These are phyloP conservation scores for Vollenhovia emeryi DNA, from an alignment of 1,140 invertebrate genomes.

Conservation along the genomic window DNA sequence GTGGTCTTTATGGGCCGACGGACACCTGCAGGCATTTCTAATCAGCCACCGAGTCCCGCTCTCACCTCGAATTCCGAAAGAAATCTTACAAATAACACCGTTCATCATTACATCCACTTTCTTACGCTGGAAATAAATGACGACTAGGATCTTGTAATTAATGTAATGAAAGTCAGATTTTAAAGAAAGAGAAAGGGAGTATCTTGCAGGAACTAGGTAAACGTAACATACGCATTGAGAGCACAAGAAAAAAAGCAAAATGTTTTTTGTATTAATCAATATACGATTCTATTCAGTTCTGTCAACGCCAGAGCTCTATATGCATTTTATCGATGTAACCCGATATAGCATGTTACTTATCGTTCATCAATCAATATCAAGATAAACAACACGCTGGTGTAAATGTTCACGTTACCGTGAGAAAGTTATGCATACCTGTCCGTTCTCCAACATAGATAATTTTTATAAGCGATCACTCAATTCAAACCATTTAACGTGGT, in stretches of 20 bases:
- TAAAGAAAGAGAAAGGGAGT: background rate
- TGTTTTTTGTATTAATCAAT: background rate
- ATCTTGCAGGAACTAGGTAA: background rate
- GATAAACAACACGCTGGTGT: background rate
- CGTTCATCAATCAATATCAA: too few relatives aligned
- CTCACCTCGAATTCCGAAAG: background rate
- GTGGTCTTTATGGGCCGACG: constrained; percentile 52
- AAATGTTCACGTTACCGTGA: too few relatives aligned
- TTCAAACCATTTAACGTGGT: too few relatives aligned
- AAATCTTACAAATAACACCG: constrained; percentile 2
- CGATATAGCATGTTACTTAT: background rate
- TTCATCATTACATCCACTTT: background rate
- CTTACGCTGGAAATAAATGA: background rate
- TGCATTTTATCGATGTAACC: constrained; percentile 8
- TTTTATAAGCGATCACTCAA: too few relatives aligned
- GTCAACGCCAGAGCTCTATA: background rate
- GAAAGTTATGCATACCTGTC: too few relatives aligned
- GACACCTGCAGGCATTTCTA: constrained; percentile 62
- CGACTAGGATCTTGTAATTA: background rate
- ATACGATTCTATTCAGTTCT: background rate
- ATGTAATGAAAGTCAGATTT: background rate
- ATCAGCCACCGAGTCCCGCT: constrained; percentile 43
- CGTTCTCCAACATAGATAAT: too few relatives aligned
- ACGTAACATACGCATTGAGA: background rate
- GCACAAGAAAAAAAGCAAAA: background rate